Evolutionary conservation across 2,888 invertebrate genomes (phyloP), one percentile per base, ranked within the genome.

Genomic region (Globia sparganii): DNA sequence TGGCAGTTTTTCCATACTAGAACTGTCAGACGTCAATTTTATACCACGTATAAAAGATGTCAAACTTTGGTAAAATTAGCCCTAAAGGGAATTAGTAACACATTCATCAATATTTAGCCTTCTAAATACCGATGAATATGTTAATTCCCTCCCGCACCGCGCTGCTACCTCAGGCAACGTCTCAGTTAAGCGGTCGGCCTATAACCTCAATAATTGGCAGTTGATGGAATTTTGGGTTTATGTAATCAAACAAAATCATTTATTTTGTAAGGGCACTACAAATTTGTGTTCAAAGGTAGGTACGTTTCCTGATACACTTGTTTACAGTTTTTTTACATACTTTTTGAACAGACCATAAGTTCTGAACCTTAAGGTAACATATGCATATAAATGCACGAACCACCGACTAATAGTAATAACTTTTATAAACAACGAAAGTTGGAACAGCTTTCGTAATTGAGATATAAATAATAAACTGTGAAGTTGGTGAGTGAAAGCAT

Each of bases 391-490:
- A 56, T 72, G 18, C 59, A 61, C 59, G 49, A 25, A 34, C 11
- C 25, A 49, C 28, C 61, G 37, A 46, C 37, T 3, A 78, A 34
- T 59, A 25, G 25, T 61, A 46, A 56, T 43, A 64, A 25, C 15
- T 64, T 46, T 37, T 21, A 28, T 49, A 65, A 43, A 43, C 25
- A 53, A 49, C 15, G 1, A 34, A 75, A 75, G 49, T 75, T 75
- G 34, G 3, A 66, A 37, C 28, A 81, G 40, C 53, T 81, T 81
- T 65, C 28, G 53, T 66, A 66, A 59, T 53, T 81, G 9, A 66
- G 25, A 49, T 40, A 56, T 79, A 62, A 64, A 82, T 77, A 81
- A 75, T 68, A 65, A 69, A 59, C 40, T 64, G 61, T 64, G 4
- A 77, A 82, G 49, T 68, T 77, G 49, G 43, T 58, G 18, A 37